Conservation (phyloP, 2,888 invertebrate species). For the Archips xylosteana region DNA sequence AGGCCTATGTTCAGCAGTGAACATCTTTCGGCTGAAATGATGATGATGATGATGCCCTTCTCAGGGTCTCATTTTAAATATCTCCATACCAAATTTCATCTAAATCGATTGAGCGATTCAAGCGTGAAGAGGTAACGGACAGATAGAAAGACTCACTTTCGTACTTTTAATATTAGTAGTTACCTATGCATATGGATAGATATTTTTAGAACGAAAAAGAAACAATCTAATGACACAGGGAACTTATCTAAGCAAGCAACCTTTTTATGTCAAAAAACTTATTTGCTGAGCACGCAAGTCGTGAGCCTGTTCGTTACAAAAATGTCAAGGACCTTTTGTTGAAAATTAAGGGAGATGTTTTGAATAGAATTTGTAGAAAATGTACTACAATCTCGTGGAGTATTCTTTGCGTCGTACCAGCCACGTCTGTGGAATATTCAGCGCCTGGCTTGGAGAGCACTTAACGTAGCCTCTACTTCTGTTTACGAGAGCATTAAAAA, state of each 20-base stretch:
- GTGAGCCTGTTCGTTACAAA: not conserved
- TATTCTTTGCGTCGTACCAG: conserved; percentile 12
- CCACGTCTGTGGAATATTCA: conserved; percentile 12
- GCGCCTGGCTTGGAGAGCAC: conserved; percentile 2
- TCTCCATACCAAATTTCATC: too few relatives aligned
- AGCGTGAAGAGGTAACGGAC: too few relatives aligned
- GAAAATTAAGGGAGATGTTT: conserved; percentile 8
- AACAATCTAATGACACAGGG: not conserved
- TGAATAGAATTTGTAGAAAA: conserved; percentile 10
- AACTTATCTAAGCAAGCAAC: not conserved
- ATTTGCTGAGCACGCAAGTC: not conserved
- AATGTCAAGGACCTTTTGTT: conserved; percentile 1
- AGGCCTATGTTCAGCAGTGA: too few relatives aligned
- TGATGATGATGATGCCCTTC: too few relatives aligned
- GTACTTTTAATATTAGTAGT: too few relatives aligned
- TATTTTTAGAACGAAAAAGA: too few relatives aligned
- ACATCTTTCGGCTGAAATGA: too few relatives aligned
- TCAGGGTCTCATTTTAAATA: too few relatives aligned
- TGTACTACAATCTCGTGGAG: not conserved
- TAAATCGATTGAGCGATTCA: too few relatives aligned
- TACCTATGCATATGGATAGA: too few relatives aligned
- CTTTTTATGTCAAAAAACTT: not conserved
- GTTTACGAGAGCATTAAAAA: not conserved
- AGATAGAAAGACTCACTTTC: too few relatives aligned
- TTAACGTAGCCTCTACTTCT: conserved; percentile 3